phyloP scores from a whole-genome alignment of 2,797 vertebrate species.

The Acridotheres tristis region DNA sequence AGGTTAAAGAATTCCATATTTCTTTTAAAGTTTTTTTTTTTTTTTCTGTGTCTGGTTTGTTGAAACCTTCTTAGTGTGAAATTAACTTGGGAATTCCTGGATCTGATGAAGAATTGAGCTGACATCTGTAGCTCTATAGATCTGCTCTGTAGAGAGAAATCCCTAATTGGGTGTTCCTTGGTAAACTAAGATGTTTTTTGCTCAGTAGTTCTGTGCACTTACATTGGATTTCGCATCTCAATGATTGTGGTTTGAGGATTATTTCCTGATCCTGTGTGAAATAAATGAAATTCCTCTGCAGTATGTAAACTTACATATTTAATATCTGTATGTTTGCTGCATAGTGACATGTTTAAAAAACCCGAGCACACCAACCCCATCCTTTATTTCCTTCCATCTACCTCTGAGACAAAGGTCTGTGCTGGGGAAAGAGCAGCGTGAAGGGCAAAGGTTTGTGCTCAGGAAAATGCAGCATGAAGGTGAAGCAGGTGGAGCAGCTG shows the following conservation, averaged over 20 bases:
- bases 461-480: neutral
- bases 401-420: neutral
- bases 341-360: neutral
- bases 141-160: neutral
- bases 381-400: neutral
- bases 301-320: neutral
- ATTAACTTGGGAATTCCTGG: neutral
- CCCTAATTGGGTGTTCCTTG: neutral
- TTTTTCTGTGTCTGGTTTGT: neutral
- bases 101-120: neutral
- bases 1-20: neutral
- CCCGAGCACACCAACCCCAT: neutral
- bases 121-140: neutral
- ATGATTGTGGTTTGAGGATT: accelerated
- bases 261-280: neutral
- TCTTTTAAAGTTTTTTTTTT: neutral
- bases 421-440: neutral
- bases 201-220: neutral
- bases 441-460: neutral
- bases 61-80: neutral
- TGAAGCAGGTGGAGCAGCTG: neutral
- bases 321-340: neutral
- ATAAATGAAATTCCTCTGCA: neutral
- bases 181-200: neutral
- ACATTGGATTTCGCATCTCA: neutral